These are phyloP conservation scores for Acholoe squamosa DNA, from an alignment of 2,888 invertebrate species.

Conservation along the genomic window DNA sequence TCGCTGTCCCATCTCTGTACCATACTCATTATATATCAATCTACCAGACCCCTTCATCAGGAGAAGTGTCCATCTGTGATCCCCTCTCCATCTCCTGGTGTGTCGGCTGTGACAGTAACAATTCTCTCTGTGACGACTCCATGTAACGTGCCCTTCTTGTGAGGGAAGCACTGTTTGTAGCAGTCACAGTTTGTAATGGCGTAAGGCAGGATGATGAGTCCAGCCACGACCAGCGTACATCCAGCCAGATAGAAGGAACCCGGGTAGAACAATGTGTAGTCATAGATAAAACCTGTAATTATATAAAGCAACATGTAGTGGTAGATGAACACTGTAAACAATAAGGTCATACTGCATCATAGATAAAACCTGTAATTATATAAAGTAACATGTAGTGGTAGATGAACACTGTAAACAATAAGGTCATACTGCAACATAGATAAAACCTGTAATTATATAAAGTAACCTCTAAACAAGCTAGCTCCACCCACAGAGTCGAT, in stretches of 20 bases:
- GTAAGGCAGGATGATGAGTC: not conserved
- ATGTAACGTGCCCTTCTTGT: no score
- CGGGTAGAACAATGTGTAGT: conserved; percentile 38
- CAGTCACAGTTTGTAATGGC: not conserved
- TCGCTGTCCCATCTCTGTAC: no score
- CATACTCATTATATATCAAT: no score
- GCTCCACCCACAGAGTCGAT: no score
- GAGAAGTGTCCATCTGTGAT: no score
- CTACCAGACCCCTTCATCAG: no score
- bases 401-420: conserved; percentile 32
- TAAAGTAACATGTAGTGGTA: conserved; percentile 31
- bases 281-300: conserved; percentile 43
- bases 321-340: not conserved
- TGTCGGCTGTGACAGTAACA: no score
- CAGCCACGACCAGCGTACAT: not conserved
- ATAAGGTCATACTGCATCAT: not conserved
- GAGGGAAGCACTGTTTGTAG: no score
- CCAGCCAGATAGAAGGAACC: conserved; percentile 37
- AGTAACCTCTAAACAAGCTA: not conserved
- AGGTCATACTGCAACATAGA: no score
- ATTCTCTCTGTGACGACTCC: no score
- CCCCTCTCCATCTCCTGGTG: no score
- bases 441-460: not conserved
- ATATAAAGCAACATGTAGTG: not conserved
- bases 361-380: no score